These are phyloP conservation scores for Helarctos malayanus DNA, from an alignment of 2,797 vertebrate genomes.

Conservation along the genomic window DNA sequence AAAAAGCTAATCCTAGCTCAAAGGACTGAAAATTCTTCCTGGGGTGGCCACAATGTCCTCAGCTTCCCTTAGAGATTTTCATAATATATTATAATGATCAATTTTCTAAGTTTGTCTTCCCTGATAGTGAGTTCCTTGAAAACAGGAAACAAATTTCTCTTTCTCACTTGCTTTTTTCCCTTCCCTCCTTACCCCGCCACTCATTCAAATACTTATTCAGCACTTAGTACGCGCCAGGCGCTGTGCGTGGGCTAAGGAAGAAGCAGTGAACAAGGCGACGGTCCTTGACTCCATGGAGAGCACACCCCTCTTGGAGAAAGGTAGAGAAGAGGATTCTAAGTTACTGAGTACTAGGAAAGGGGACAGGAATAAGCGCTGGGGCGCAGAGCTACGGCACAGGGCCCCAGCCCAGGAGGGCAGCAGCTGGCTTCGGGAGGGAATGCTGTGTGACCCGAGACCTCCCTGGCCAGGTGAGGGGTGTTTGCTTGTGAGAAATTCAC, in stretches of 20 bases:
- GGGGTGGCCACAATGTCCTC: neutral
- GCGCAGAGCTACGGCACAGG: neutral
- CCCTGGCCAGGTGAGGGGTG: neutral
- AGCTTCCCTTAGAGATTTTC: neutral
- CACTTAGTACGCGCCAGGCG: neutral
- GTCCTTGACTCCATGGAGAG: neutral
- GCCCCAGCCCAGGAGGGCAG: neutral
- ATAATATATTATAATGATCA: neutral
- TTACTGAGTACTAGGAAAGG: neutral
- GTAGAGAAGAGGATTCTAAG: accelerated
- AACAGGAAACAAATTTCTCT: slow-evolving; percentile 4
- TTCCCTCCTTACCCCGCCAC: neutral
- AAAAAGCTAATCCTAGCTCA: neutral
- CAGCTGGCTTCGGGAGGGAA: neutral
- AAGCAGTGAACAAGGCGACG: neutral
- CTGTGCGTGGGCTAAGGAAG: neutral
- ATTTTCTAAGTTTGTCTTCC: neutral
- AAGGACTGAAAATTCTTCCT: neutral
- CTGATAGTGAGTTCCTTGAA: neutral
- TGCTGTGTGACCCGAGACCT: neutral
- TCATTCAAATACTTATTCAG: neutral
- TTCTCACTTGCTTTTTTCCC: neutral
- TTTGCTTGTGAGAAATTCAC: slow-evolving; percentile 21
- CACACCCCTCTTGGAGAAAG: neutral
- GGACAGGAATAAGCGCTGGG: neutral